Evolutionary conservation across 1,140 invertebrate species (phyloP), one percentile per base, ranked within the genome.

Genomic region (Cataglyphis hispanica): DNA sequence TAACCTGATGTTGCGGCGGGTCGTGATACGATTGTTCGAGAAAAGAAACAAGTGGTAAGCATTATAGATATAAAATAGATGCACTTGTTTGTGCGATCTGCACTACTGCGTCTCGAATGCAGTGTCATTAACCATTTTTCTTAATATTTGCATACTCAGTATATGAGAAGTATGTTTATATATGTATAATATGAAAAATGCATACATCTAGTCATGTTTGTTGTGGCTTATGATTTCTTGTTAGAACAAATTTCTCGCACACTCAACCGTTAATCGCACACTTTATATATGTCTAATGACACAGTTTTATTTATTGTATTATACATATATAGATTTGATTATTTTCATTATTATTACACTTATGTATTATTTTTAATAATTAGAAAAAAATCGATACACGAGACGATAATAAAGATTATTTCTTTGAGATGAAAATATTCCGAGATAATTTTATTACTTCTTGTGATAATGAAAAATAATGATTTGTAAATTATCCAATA

Each of bases 41-140:
- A 25, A 74, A 46, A 46, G n/a, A 43, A 43, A 34, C 27, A 72
- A 31, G 10, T 43, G 85, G 64, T 70, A 83, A 86, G 64, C 34
- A 63, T 81, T 27, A 22, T 61, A 27, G 4, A 64, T 76, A 85
- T 43, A 34, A 25, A 66, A 56, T 4, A 43, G 34, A 37, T 16
- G 27, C 37, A 81, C 11, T 25, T 37, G 40, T 31, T 37, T 83
- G 53, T 50, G n/a, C 53, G 75, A 85, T 89, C 90, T 89, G 89
- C 81, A 86, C 63, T 89, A 43, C 74, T 75, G 53, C 31, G 34
- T 67, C 72, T 67, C 13, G n/a, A 53, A 27, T 72, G 27, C 53
- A 83, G 53, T 72, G 61, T 81, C 25, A 53, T 83, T 83, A 83
- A 74, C 13, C 31, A 56, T n/a, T 2, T 61, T 31, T 37, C 10